Base-by-base conservation (phyloP, 2,797 vertebrate genomes). In the Periophthalmus magnuspinnatus region DNA sequence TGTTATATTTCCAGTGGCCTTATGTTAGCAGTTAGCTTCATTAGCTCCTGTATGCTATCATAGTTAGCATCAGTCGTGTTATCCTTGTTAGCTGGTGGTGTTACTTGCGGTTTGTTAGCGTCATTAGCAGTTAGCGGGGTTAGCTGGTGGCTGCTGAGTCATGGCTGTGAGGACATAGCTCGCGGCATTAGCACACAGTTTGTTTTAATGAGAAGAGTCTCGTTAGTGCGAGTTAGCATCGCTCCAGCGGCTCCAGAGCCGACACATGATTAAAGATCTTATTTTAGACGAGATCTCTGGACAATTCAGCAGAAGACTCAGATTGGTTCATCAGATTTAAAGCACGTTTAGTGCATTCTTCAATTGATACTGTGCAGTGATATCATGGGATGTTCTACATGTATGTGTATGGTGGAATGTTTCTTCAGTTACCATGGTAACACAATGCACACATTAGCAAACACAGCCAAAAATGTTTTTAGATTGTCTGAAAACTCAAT, bases 141-240 rank as follows among this genome's bases (percentile, higher is more conserved):
- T 63, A 63, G 61, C 38, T 47, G 61, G 61, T 63, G 61, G 61
- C 38, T 45, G 61, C 36, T 63, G 61, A 47, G 61, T 63, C 61
- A 63, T 11, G 1, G 61, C 38, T 63, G 38, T 17, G 61, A 63
- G 41, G 61, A 63, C 2, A 38, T 63, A 17, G 38, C 61, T 17
- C 3, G 13, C 19, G n/a, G 38, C 61, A 3, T 17, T 45, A 45
- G 38, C 59, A 41, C 59, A 22, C 34, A 38, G 33, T 41, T 19
- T n/a, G 34, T 14, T 63, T 63, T 63, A 63, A 63, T 63, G 61
- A 63, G 41, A 63, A 28, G 21, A 47, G 61, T 28, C 61, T 63
- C 41, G 38, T 63, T 47, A 47, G 13, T 21, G 38, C 5, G 2
- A 2, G 61, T 63, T 63, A 63, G 41, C 38, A 41, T 47, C 22